Evolutionary conservation across 2,888 invertebrate species (phyloP).

Genomic region (Oscheius sp.): DNA sequence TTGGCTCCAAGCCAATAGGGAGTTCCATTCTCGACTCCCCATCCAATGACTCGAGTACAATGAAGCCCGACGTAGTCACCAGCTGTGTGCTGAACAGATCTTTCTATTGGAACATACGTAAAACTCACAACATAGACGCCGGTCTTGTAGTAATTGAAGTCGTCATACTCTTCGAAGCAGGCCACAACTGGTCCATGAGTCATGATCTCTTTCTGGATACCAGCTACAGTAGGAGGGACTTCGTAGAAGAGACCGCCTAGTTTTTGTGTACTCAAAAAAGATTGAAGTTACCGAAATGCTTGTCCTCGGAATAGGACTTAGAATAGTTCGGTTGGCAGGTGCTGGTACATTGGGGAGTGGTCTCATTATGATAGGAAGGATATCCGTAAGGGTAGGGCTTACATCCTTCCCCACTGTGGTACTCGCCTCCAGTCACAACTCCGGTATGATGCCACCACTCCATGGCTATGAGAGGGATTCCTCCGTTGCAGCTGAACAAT

Average conservation of each 20-base stretch:
- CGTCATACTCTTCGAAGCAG: constrained; percentile 56
- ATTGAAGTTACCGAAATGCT: constrained; percentile 46
- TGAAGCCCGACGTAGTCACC: constrained; percentile 82
- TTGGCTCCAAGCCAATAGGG: constrained; percentile 81
- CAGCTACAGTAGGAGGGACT: constrained; percentile 57
- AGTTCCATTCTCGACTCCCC: constrained; percentile 79
- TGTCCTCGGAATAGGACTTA: constrained; percentile 46
- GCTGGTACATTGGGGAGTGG: constrained; percentile 49
- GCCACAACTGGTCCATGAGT: constrained; percentile 75
- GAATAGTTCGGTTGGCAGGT: constrained; percentile 47
- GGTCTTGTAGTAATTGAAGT: constrained; percentile 53
- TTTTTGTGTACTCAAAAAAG: not conserved
- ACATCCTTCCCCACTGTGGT: no score
- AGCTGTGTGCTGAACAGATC: constrained; percentile 80
- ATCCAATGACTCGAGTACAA: constrained; percentile 87
- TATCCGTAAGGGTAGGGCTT: not conserved
- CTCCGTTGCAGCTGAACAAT: constrained; percentile 36
- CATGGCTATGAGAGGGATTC: constrained; percentile 39
- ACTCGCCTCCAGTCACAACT: no score
- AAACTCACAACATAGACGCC: constrained; percentile 77
- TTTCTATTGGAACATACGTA: constrained; percentile 72
- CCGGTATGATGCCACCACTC: not conserved
- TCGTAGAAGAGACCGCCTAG: constrained; percentile 61
- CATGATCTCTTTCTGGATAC: constrained; percentile 76
- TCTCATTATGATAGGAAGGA: constrained; percentile 6